These are phyloP conservation scores for Potorous gilbertii DNA, from an alignment of 2,797 vertebrate genomes.

Conservation along the genomic window DNA sequence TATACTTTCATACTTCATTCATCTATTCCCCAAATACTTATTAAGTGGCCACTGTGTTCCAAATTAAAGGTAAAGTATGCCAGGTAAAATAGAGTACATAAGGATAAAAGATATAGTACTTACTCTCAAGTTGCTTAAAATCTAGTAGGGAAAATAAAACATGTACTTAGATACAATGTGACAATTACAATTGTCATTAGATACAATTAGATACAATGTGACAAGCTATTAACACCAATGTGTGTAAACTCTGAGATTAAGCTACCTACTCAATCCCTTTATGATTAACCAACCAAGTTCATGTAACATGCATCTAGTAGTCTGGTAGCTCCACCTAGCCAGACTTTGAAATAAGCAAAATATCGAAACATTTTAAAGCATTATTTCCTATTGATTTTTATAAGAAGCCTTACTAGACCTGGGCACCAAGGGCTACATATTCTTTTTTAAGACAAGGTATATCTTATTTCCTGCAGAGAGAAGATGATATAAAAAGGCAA, in stretches of 20 bases:
- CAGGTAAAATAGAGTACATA: background rate
- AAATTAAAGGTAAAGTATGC: too few relatives aligned
- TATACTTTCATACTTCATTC: background rate
- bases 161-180: background rate
- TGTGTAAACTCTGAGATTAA: accelerated
- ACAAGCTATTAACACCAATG: accelerated
- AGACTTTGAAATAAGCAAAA: background rate
- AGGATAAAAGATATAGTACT: background rate
- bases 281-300: background rate
- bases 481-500: background rate
- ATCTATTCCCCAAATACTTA: background rate
- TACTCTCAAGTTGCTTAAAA: background rate
- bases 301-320: background rate
- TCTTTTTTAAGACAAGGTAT: background rate
- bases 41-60: background rate
- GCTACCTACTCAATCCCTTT: background rate
- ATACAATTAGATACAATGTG: background rate
- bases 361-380: too few relatives aligned
- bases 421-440: background rate
- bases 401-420: accelerated
- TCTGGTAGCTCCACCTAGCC: background rate
- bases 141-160: background rate
- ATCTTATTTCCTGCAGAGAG: background rate
- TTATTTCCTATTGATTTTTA: background rate
- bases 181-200: too few relatives aligned